A percentile compares a stretch with the other conserved stretches of the same genome.
These are phyloP conservation scores for human (Homo sapiens) DNA, from an alignment of 2,113 vertebrate genomes.

Conservation along the genomic window DNA sequence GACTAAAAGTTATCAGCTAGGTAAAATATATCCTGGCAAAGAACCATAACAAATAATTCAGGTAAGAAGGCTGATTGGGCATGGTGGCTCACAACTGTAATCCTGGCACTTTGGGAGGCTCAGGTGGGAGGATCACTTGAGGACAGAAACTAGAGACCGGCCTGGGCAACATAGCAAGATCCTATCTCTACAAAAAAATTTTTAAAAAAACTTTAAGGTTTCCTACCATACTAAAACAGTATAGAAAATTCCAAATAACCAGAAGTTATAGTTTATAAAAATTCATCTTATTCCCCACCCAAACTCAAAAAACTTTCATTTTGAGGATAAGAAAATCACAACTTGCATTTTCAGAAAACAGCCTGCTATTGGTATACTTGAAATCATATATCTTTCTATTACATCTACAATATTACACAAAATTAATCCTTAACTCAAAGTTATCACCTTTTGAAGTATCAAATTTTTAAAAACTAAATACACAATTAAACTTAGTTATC, in stretches of 20 bases:
- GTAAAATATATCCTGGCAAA: not conserved
- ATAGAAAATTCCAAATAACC: slow-evolving; percentile 6
- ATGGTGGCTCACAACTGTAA: too few species aligned
- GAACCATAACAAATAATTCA: slow-evolving; percentile 2
- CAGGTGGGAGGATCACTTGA: too few species aligned
- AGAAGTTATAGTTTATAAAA: slow-evolving; percentile 7
- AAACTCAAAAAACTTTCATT: slow-evolving; percentile 1
- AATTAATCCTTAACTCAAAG: slow-evolving; percentile 41
- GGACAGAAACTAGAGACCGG: too few species aligned
- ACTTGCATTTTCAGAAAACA: slow-evolving; percentile 9
- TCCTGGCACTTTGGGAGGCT: too few species aligned
- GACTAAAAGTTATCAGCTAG: slow-evolving; percentile 5
- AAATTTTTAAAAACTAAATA: slow-evolving; percentile 30
- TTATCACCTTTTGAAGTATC: not conserved
- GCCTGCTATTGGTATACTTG: not conserved
- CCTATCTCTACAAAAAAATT: too few species aligned
- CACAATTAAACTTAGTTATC: not conserved
- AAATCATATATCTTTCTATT: not conserved
- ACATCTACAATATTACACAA: not conserved
- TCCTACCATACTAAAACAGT: not conserved
- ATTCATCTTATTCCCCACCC: not conserved
- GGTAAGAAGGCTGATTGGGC: not conserved
- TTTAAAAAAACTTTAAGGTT: not conserved
- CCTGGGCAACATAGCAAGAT: too few species aligned
- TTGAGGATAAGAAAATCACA: not conserved